These are phyloP conservation scores for Turritopsis dohrnii DNA, from an alignment of 30 jellyfish, hydroid and myxozoan species.

Conservation along the genomic window DNA sequence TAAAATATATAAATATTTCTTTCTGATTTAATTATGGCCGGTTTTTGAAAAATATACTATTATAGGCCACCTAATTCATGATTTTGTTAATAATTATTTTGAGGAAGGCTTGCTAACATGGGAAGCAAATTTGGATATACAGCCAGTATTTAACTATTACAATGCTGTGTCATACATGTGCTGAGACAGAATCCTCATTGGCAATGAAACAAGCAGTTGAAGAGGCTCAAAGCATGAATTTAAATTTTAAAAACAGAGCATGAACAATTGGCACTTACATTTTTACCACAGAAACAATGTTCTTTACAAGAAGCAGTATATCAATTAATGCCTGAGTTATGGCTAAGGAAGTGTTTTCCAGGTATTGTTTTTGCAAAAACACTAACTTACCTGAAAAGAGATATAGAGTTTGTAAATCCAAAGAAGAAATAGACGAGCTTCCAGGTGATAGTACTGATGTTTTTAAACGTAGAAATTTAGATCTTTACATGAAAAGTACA, in stretches of 20 bases:
- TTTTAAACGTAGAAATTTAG: no score
- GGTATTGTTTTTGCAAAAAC: no score
- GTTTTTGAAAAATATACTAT: constrained; percentile 10
- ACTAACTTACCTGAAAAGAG: no score
- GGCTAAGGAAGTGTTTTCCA: no score
- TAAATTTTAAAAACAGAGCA: background rate
- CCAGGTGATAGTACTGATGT: no score
- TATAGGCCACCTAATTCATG: constrained; percentile 10
- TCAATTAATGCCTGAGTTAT: background rate
- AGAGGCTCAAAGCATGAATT: background rate
- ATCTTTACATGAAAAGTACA: no score
- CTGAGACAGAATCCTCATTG: constrained; percentile 7
- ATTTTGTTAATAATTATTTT: constrained; percentile 14
- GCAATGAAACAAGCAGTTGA: background rate
- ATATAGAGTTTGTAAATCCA: no score
- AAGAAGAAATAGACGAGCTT: no score
- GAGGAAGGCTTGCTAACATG: constrained; percentile 20
- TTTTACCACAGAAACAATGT: background rate
- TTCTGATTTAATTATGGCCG: background rate
- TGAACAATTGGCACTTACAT: background rate
- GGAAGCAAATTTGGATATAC: constrained; percentile 22
- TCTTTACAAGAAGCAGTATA: background rate
- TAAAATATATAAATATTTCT: background rate
- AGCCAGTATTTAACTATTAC: background rate
- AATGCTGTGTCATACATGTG: background rate